phyloP scores from a whole-genome alignment of 2,888 invertebrate species.

The Volucella inanis region DNA sequence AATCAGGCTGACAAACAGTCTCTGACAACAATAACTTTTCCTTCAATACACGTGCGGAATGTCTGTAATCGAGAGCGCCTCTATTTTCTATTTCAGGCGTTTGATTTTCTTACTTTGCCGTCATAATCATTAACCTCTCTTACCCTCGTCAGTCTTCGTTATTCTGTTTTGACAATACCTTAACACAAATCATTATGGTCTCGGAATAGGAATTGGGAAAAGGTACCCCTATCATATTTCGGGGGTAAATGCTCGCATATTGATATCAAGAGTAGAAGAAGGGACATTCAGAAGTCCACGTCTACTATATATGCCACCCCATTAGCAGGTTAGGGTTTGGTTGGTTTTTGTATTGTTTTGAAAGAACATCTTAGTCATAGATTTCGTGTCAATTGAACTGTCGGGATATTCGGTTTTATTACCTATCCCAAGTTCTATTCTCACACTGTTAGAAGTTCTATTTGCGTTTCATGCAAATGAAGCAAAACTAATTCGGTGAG shows the following conservation, averaged over 20 bases:
- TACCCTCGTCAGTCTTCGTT: constrained; percentile 29
- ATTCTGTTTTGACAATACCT: constrained; percentile 14
- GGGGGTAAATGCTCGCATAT: neutral
- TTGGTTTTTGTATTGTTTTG: neutral
- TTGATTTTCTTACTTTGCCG: constrained; percentile 18
- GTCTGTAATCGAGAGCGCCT: neutral
- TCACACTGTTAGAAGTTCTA: constrained; percentile 25
- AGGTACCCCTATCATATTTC: constrained; percentile 15
- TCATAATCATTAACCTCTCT: constrained; percentile 21
- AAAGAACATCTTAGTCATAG: constrained; percentile 4
- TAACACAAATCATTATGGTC: constrained; percentile 34
- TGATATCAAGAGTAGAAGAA: no score
- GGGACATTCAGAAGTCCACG: neutral
- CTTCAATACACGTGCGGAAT: constrained; percentile 5
- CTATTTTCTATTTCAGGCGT: neutral
- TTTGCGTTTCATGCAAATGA: constrained; percentile 62
- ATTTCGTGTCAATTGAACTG: constrained; percentile 49
- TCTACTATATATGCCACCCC: neutral
- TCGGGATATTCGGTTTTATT: constrained; percentile 50
- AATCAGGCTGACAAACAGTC: constrained; percentile 1
- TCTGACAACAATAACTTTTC: neutral
- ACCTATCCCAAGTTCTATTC: constrained; percentile 3
- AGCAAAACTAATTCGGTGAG: constrained; percentile 42
- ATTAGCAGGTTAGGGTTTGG: neutral
- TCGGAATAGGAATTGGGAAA: constrained; percentile 20